Conservation (phyloP, 2,113 vertebrate species). For the Crotalus horridus region DNA sequence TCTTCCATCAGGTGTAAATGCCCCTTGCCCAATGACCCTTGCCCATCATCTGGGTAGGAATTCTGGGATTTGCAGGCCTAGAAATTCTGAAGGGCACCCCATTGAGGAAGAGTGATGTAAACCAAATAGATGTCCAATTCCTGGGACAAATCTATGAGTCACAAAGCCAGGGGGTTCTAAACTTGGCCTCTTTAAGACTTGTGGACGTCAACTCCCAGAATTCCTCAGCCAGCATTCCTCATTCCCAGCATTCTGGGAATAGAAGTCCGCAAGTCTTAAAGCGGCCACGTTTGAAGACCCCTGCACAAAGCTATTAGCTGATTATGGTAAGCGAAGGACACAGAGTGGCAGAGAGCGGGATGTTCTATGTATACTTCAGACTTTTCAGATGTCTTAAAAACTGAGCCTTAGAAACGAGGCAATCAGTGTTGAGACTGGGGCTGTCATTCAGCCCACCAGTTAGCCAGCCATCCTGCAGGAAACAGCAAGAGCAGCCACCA, state of each 20-base stretch:
- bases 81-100: not conserved
- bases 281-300: too few species aligned
- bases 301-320: not conserved
- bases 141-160: not conserved
- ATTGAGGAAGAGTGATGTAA: not conserved
- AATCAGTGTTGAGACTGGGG: not conserved
- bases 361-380: not conserved
- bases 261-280: too few species aligned
- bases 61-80: not conserved
- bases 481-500: not conserved
- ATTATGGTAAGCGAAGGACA: not conserved
- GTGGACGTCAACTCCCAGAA: too few species aligned
- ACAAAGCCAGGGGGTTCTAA: too few species aligned
- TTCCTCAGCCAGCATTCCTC: too few species aligned
- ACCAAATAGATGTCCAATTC: not conserved
- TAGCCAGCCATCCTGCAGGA: constrained; percentile 4
- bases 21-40: not conserved
- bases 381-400: not conserved
- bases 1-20: not conserved
- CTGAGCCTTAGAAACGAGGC: not conserved
- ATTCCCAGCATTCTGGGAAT: too few species aligned
- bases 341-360: too few species aligned
- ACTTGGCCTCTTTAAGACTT: too few species aligned
- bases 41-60: not conserved
- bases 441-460: not conserved